Evolutionary conservation across 2,797 vertebrate species (phyloP), one percentile per base, ranked within the genome.

Genomic region (Nannoperca australis): DNA sequence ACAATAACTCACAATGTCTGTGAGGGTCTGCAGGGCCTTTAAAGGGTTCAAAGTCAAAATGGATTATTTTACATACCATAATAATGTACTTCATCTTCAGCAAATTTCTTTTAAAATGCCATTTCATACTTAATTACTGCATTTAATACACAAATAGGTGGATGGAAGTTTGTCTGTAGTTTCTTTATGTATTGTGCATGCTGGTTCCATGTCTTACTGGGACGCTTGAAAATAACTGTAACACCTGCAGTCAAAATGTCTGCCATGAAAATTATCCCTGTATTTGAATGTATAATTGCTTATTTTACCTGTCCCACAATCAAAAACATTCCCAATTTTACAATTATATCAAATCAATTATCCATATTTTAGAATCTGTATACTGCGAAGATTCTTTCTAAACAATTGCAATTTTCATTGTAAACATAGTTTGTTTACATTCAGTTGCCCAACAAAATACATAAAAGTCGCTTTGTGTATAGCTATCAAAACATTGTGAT

Each of bases 401-500:
- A 47, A 22, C 7, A 56, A 0, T 38, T 34, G 4, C 3, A 22
- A 1, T 47, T 63, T 63, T 42, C 5, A 40, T 56, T 68, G 22
- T 70, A 20, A 70, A 74, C 38, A n/a, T 32, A 70, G 1, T 40
- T 38, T 36, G 4, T 59, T 59, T 71, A 22, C 13, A 40, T 67
- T 64, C 12, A 22, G 47, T 13, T 5, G 73, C 8, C 69, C 15
- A 63, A 42, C n/a, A 44, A 56, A 53, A 60, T 38, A 14, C 14
- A 14, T 59, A 71, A 74, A 76, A 76, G 27, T 17, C 3, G 22
- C 15, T 20, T 64, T 55, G 34, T 79, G 54, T 65, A 60, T n/a
- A 65, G 40, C 24, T 45, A 51, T 79, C 65, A 78, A 81, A 87
- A 79, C 36, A 78, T 70, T 70, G 50, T 79, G 47, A 71, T 65